Evolutionary conservation across 2,888 invertebrate genomes (phyloP).

Genomic region (Drosophila neoperkinsi): DNA sequence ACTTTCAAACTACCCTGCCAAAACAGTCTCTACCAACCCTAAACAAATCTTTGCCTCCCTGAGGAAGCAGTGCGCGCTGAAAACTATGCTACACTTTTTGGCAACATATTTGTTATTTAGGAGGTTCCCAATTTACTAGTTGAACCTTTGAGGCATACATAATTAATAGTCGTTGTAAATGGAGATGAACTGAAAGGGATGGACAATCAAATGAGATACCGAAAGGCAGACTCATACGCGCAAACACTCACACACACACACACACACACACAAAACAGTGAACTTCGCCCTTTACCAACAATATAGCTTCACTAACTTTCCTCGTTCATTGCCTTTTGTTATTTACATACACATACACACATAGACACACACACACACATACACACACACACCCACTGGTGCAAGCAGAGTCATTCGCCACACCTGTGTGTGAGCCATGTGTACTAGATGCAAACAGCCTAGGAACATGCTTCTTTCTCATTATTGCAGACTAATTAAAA

Average conservation of each 20-base stretch:
- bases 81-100: slow-evolving; percentile 55
- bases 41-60: slow-evolving; percentile 2
- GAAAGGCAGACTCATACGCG: slow-evolving; percentile 42
- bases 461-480: slow-evolving; percentile 3
- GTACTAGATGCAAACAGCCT: neutral
- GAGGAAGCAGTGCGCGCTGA: slow-evolving; percentile 21
- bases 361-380: slow-evolving; percentile 3
- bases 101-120: slow-evolving; percentile 40
- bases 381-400: slow-evolving; percentile 9
- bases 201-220: slow-evolving; percentile 56
- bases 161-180: slow-evolving; percentile 59
- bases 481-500: slow-evolving; percentile 11
- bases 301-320: slow-evolving; percentile 29
- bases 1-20: slow-evolving; percentile 2
- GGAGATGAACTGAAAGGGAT: slow-evolving; percentile 43
- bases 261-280: slow-evolving; percentile 17
- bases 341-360: slow-evolving; percentile 32
- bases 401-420: neutral
- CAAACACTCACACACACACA: neutral
- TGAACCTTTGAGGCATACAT: slow-evolving; percentile 63
- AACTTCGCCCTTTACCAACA: slow-evolving; percentile 44
- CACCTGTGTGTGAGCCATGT: neutral
- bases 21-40: neutral
- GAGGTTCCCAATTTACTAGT: slow-evolving; percentile 35
- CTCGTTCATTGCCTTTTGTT: slow-evolving; percentile 60